Conservation (phyloP, 2,888 invertebrate species). For the Agrilus biguttatus region DNA sequence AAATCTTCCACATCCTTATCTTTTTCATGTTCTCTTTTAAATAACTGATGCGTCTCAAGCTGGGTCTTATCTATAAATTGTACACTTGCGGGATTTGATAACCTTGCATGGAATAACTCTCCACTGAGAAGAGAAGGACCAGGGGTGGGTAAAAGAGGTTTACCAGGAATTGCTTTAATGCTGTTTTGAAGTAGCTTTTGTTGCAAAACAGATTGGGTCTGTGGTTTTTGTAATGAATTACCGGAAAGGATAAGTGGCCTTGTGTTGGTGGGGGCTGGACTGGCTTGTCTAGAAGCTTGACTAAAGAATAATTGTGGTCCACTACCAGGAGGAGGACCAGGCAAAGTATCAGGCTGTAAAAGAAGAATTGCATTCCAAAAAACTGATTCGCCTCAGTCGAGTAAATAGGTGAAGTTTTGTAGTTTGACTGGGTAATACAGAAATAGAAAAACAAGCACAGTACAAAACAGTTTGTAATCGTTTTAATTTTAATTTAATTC, state of each 20-base stretch:
- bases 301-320: slow-evolving; percentile 9
- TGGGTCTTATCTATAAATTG: slow-evolving; percentile 44
- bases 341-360: slow-evolving; percentile 3
- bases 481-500: no score
- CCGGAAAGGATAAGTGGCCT: no score
- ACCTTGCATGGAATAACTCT: slow-evolving; percentile 26
- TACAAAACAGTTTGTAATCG: no score
- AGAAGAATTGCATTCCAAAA: no score
- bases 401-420: no score
- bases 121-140: slow-evolving; percentile 15
- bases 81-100: slow-evolving; percentile 44
- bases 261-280: slow-evolving; percentile 13
- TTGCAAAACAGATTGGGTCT: slow-evolving; percentile 8
- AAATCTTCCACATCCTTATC: not conserved
- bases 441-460: no score
- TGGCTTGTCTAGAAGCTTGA: slow-evolving; percentile 6
- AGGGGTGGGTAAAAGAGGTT: slow-evolving; percentile 2
- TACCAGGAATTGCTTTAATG: slow-evolving; percentile 7
- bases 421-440: no score
- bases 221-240: slow-evolving; percentile 5
- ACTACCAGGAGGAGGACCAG: slow-evolving; percentile 9
- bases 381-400: no score
- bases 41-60: slow-evolving; percentile 33
- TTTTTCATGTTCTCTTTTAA: slow-evolving; percentile 27
- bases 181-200: slow-evolving; percentile 3